Evolutionary conservation across 2,888 invertebrate genomes (phyloP), one percentile per base, ranked within the genome.

Genomic region (Cremastinae sp.): DNA sequence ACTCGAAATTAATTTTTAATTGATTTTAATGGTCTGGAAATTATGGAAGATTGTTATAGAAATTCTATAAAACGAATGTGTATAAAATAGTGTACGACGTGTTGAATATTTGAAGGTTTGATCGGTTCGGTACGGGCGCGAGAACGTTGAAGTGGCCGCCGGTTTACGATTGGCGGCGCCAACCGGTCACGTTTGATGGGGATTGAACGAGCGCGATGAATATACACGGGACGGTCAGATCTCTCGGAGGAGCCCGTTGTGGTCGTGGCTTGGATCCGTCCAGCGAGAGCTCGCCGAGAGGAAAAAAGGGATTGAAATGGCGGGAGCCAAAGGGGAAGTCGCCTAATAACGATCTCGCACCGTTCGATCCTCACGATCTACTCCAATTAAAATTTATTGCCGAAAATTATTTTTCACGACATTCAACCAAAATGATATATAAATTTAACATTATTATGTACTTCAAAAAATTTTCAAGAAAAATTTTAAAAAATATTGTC

Each of bases 121-220:
- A 59, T 65, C 51, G 58, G 43, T 70, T 51, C 41, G 39, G 39
- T 45, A 56, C 28, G 53, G 45, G 69, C 20, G 28, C 53, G 56
- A 69, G 55, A 74, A 47, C 43, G 43, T 39, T 45, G 39, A 14
- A 35, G 41, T 39, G 51, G 45, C 58, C 49, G 58, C 45, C 74
- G 69, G 64, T 84, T 85, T 87, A 86, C 83, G 86, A 85, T 83
- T 85, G 82, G 83, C 82, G 84, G 83, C 86, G 86, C 85, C 86
- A 82, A 86, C 81, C 81, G 81, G 82, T 82, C 84, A 82, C 80
- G 82, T 81, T 82, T 79, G 76, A 79, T 79, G 79, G 71, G 73
- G 76, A 79, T 78, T 79, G 74, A 71, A 64, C 68, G 53, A 49
- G 75, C 71, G 58, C 58, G 56, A 65, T 55, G 72, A 74, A 69